Evolutionary conservation across 2,113 vertebrate species (phyloP).

Genomic region (Bufo bufo): DNA sequence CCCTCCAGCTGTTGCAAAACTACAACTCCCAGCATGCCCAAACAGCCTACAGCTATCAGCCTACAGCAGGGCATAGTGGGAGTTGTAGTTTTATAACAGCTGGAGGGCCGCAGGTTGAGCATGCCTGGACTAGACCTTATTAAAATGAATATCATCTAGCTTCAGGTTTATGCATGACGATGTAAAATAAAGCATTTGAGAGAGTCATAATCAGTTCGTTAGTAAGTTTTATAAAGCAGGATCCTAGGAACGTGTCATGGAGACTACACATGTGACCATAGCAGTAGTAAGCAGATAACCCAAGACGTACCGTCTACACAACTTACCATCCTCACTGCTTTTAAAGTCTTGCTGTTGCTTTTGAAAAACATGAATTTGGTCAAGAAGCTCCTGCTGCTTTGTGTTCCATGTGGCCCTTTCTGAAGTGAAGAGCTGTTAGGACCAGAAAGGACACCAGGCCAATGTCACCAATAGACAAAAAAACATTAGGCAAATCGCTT

Average conservation of each 20-base stretch:
- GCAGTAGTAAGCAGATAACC: not conserved
- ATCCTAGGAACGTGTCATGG: not conserved
- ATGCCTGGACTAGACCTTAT: no score
- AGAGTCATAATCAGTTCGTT: not conserved
- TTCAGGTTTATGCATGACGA: no score
- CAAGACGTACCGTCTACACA: not conserved
- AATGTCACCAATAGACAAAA: not conserved
- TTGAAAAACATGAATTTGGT: conserved; percentile 73
- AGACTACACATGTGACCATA: not conserved
- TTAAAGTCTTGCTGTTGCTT: conserved; percentile 77
- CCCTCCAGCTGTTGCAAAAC: no score
- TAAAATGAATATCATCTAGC: not conserved
- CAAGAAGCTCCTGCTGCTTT: conserved; percentile 75
- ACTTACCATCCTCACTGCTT: conserved; percentile 75
- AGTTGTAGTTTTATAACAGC: no score
- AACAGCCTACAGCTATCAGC: no score
- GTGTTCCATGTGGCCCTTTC: conserved; percentile 77
- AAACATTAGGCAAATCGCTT: not conserved
- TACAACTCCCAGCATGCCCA: no score
- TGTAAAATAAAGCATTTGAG: no score
- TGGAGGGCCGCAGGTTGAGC: no score
- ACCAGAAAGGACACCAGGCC: not conserved
- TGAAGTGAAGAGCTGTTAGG: conserved; percentile 79
- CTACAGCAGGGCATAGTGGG: no score
- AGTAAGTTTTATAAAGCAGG: not conserved